These are phyloP conservation scores for Stichopus horrens DNA, from an alignment of 53 echinoderm and acorn worm genomes.

Conservation along the genomic window DNA sequence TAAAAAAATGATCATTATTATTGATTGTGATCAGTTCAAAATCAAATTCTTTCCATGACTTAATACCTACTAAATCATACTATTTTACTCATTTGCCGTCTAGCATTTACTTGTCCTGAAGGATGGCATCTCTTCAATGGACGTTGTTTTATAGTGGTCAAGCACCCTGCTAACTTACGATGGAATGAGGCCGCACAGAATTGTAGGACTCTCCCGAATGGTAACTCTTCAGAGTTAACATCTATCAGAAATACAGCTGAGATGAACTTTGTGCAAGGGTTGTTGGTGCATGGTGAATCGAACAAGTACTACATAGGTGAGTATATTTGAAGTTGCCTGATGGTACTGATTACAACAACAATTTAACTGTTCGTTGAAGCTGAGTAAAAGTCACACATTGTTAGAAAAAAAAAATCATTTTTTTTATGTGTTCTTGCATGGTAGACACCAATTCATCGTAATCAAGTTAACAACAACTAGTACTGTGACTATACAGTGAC, in stretches of 20 bases:
- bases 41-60: too few relatives aligned
- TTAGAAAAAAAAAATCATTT: too few relatives aligned
- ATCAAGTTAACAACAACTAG: too few relatives aligned
- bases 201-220: background rate
- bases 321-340: background rate
- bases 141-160: slow-evolving; percentile 6
- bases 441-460: too few relatives aligned
- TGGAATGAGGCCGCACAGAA: background rate
- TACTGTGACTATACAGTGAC: too few relatives aligned
- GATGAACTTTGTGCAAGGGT: slow-evolving; percentile 19
- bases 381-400: too few relatives aligned
- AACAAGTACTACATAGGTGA: slow-evolving; percentile 4
- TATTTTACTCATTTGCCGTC: background rate
- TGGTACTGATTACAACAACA: too few relatives aligned
- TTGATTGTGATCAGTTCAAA: too few relatives aligned
- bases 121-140: slow-evolving; percentile 10
- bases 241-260: slow-evolving; percentile 4
- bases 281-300: background rate
- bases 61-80: too few relatives aligned
- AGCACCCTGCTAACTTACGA: background rate
- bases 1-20: too few relatives aligned
- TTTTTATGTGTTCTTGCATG: too few relatives aligned
- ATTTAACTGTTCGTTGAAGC: too few relatives aligned
- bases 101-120: background rate
- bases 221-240: background rate